phyloP scores from a whole-genome alignment of 2,113 vertebrate genomes.

The Recurvirostra avosetta region DNA sequence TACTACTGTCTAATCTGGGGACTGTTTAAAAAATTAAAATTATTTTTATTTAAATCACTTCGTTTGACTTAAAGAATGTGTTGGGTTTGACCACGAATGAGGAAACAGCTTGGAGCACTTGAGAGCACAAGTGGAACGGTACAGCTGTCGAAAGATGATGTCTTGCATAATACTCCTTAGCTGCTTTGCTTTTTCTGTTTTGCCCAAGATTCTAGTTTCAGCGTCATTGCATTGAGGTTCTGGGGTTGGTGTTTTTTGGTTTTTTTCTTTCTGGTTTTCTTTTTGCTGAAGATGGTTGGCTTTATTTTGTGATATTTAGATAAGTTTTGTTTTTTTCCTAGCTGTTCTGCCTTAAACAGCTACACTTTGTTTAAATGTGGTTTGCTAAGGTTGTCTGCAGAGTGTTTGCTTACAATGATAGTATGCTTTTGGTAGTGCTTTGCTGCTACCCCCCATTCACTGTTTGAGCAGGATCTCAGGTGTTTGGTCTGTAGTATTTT shows the following conservation, averaged over 20 bases:
- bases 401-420: background rate
- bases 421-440: background rate
- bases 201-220: background rate
- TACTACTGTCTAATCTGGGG: background rate
- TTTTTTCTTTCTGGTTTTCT: background rate
- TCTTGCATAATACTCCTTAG: background rate
- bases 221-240: background rate
- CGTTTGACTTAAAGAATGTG: background rate
- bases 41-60: background rate
- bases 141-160: background rate
- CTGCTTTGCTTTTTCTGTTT: background rate
- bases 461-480: background rate
- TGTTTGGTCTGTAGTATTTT: background rate
- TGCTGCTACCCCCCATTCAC: background rate
- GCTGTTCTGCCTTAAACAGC: background rate
- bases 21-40: background rate
- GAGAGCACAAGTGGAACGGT: background rate
- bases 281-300: background rate
- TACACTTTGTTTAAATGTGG: background rate
- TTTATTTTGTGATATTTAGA: background rate
- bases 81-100: background rate
- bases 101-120: background rate
- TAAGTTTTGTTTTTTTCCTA: background rate
- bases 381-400: background rate
- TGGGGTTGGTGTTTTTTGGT: background rate